Evolutionary conservation across 92 coral and sea anemone species (phyloP), one percentile per base, ranked within the genome.

Genomic region (Phenganax marumi): DNA sequence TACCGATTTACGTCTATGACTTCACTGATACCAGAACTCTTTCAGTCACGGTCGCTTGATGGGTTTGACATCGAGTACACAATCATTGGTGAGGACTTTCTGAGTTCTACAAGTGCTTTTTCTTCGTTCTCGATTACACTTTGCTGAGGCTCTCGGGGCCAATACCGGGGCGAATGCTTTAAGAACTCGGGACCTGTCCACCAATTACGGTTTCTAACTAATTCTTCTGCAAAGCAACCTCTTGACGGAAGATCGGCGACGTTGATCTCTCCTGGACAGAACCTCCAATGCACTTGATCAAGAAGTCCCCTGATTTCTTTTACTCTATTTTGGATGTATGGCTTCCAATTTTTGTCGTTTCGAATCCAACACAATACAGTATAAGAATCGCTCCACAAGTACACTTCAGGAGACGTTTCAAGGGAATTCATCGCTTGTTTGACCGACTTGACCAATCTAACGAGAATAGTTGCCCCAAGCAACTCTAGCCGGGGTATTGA

Each of bases 401-500:
- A 69, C 52, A 69, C 75, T 69, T 69, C 75, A 9, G 75, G 75
- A 19, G 75, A 9, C 54, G 14, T 69, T 49, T 33, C 8, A 2
- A 69, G 52, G n/a, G 52, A 69, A 3, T 4, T 73, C 78, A 73
- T 24, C 43, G 61, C 78, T 73, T 73, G 39, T 52, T 73, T 73
- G 43, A 73, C 78, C 21, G 78, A 73, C 22, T 73, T 73, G 58
- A 73, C 78, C 8, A 73, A 60, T 23, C 78, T 73, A 52, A 33
- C 72, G 21, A 65, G 61, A 52, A 73, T 73, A 49, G 78, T 73
- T 51, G 78, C 78, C 3, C 26, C 60, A 22, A 73, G 61, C 61
- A 73, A 52, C 78, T 73, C 78, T 19, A 73, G n/a, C 8, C 60
- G 78, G 49, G 78, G 78, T 0, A 73, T 73, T 6, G 78, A 73